Percentiles rank a stretch among this genome's conserved stretches.
These are phyloP conservation scores for Polypterus senegalus DNA, from an alignment of 2,113 vertebrate species.

Conservation along the genomic window DNA sequence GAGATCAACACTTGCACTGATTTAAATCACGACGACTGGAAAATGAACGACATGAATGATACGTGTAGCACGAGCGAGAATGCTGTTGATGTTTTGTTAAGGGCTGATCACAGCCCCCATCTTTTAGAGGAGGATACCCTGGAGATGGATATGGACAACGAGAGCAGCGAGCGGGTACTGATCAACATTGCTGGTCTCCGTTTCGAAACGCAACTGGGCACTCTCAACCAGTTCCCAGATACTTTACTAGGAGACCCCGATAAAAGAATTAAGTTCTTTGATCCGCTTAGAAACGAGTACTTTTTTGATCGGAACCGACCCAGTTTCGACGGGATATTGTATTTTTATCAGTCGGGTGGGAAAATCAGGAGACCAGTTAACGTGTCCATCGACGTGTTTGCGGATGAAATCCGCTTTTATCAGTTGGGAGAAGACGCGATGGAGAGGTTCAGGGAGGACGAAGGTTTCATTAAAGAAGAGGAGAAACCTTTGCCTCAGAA, in stretches of 20 bases:
- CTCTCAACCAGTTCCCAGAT: slow-evolving; percentile 88
- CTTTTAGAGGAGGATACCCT: slow-evolving; percentile 55
- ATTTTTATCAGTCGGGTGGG: slow-evolving; percentile 91
- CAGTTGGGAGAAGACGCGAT: slow-evolving; percentile 86
- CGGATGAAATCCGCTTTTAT: slow-evolving; percentile 88
- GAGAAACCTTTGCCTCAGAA: slow-evolving; percentile 75
- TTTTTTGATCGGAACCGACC: slow-evolving; percentile 95
- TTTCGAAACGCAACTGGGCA: slow-evolving; percentile 88
- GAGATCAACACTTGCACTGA: slow-evolving; percentile 39
- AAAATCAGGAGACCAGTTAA: slow-evolving; percentile 83
- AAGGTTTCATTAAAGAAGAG: slow-evolving; percentile 84
- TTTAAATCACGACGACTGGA: slow-evolving; percentile 36
- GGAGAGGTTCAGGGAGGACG: slow-evolving; percentile 84
- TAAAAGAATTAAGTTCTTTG: slow-evolving; percentile 86
- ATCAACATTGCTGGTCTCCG: slow-evolving; percentile 88
- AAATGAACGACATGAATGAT: slow-evolving; percentile 59
- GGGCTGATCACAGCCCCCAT: slow-evolving; percentile 58
- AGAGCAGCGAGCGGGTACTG: slow-evolving; percentile 67
- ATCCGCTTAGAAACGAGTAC: slow-evolving; percentile 90
- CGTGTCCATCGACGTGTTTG: slow-evolving; percentile 85
- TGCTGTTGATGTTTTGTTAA: slow-evolving; percentile 55
- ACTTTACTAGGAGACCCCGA: slow-evolving; percentile 81
- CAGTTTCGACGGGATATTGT: slow-evolving; percentile 88
- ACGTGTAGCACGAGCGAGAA: slow-evolving; percentile 49
- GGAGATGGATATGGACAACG: slow-evolving; percentile 46